Conservation (phyloP, 1,140 invertebrate species). For the Sarcophaga bullata region DNA sequence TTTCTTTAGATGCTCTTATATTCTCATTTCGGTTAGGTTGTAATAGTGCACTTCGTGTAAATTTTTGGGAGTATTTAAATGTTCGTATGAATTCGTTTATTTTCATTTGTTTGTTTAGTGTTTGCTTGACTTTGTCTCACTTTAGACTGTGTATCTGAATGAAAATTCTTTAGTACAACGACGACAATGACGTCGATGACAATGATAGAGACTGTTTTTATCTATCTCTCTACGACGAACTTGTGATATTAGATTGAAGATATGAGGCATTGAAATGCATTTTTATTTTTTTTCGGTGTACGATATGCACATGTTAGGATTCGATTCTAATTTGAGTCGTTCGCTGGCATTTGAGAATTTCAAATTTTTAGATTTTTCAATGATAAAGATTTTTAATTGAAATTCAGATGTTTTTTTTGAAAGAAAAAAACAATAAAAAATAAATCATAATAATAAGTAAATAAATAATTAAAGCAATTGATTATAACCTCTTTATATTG, state of each 20-base stretch:
- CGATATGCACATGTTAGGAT: no score
- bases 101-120: conserved; percentile 4
- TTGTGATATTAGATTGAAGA: neutral
- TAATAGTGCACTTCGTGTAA: neutral
- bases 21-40: conserved; percentile 21
- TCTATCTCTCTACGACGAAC: conserved; percentile 22
- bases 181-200: neutral
- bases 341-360: no score
- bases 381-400: no score
- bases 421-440: no score
- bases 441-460: no score
- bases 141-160: neutral
- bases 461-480: no score
- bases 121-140: neutral
- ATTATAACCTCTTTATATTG: no score
- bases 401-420: no score
- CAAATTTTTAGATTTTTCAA: no score
- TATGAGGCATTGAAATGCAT: conserved; percentile 9
- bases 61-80: neutral
- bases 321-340: no score
- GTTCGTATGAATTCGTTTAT: conserved; percentile 37
- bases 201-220: neutral
- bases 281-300: neutral
- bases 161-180: neutral
- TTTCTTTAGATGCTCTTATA: conserved; percentile 16